Base-by-base conservation (phyloP, 1,140 invertebrate genomes). In the Adoxophyes honmai region DNA sequence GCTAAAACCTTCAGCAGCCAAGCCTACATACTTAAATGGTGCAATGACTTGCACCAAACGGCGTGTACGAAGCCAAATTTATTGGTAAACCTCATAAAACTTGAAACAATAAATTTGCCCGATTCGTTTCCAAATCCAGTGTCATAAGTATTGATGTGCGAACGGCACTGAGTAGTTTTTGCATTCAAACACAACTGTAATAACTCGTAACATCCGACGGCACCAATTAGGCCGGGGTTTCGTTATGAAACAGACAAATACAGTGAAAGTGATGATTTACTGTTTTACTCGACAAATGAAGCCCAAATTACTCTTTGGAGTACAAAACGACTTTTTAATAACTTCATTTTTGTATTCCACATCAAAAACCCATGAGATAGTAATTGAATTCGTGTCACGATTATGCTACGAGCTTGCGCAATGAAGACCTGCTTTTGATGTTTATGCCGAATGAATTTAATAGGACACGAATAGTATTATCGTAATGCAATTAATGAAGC, bases 251-350 rank as follows among this genome's bases (percentile, higher is more conserved):
- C 60, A 67, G 34, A 58, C 55, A 57, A 74, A 58, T 48, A 35
- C 35, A 65, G 68, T 64, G 73, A 75, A 75, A 73, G 73, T 73
- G 42, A 59, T 70, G 69, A 72, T 66, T 68, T 70, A 67, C 71
- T 52, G 64, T 55, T 42, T 18, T 51, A 66, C 60, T 54, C 54
- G 51, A 21, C 44, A 42, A 55, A 54, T 16, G 33, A 9, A 42
- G 54, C 59, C 51, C 57, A 64, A 62, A 60, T 62, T 55, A 37
- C 64, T 54, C 55, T 52, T 44, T 48, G 53, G 33, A 35, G 11
- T 48, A 62, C 64, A 55, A 62, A 71, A 75, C 66, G 62, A 64
- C 57, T 44, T 64, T 75, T 62, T 75, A 71, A 75, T 70, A 64
- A 64, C 64, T 58, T 48, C 35, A 53, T 58, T 51, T 59, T 58